Percentiles rank a stretch among this genome's conserved stretches.
Evolutionary conservation across 1,140 invertebrate species (phyloP).

Genomic region (Pseudomyrmex sp.): DNA sequence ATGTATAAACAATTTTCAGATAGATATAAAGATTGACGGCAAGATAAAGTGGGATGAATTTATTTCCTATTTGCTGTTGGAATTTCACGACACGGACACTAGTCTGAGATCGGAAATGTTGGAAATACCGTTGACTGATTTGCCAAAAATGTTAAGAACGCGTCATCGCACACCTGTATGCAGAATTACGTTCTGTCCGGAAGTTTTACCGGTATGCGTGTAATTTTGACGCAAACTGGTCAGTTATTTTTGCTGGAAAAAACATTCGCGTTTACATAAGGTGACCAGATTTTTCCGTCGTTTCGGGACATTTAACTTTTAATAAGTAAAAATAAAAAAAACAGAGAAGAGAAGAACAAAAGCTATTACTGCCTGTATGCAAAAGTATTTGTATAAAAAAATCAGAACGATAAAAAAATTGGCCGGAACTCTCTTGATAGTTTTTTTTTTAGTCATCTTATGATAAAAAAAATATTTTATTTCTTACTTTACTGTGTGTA

Average conservation of each 20-base stretch:
- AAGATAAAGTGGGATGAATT: constrained; percentile 89
- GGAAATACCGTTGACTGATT: constrained; percentile 86
- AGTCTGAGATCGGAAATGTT: constrained; percentile 86
- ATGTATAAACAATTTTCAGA: constrained; percentile 63
- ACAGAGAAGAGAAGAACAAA: too few relatives aligned
- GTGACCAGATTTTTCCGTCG: neutral
- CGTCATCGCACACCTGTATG: constrained; percentile 87
- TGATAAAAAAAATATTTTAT: too few relatives aligned
- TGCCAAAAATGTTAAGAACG: constrained; percentile 86
- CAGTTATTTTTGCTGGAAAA: neutral
- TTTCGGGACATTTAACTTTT: neutral
- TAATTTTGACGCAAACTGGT: neutral
- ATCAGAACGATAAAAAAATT: too few relatives aligned
- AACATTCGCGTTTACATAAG: neutral
- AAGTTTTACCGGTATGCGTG: constrained; percentile 83
- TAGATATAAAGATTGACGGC: constrained; percentile 84
- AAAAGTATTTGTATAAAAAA: too few relatives aligned
- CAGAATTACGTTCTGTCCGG: constrained; percentile 87
- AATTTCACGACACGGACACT: constrained; percentile 88
- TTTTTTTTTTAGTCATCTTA: too few relatives aligned
- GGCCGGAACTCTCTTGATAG: too few relatives aligned
- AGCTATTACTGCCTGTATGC: too few relatives aligned
- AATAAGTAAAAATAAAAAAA: neutral
- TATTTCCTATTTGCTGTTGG: constrained; percentile 88
- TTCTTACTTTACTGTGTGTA: too few relatives aligned